Base-by-base conservation (phyloP, 2,797 vertebrate species). In the Darevskia nairensis region DNA sequence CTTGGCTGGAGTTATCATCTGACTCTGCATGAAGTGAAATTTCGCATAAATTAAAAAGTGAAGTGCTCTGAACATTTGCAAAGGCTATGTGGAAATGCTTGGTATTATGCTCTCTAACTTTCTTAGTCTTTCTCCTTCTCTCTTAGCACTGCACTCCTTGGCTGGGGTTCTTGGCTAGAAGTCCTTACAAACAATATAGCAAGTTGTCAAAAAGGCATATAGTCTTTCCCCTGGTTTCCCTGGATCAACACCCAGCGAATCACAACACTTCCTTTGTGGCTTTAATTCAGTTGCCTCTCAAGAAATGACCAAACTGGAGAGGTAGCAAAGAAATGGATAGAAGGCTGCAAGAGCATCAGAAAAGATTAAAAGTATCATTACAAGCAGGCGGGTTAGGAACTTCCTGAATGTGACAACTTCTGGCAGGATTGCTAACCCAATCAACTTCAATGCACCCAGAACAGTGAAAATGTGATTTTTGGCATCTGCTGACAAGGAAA, bases 321-420 rank as follows among this genome's bases (percentile, higher is more conserved):
- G 10, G 29, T 21, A 23, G 59, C 27, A 85, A 85, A 85, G 59
- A 76, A 76, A 85, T 66, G n/a, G 75, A 79, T 25, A 85, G 74
- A 86, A 55, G 10, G 23, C 66, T 79, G 32, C 32, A 23, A 55
- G 68, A 86, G 46, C 25, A 61, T n/a, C 66, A 71, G 23, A 23
- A 80, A 44, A 19, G 32, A 86, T 68, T 68, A 35, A 27, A 79
- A 71, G 41, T 78, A 44, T 35, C 6, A 17, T 79, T 68, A 50
- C 19, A 78, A 9, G 4, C 46, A 68, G 44, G 2, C 15, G 69
- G 64, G 25, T 39, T n/a, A 55, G 71, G 25, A 66, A 39, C 71
- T 86, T 86, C 44, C 85, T 29, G 39, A 50, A 86, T 10, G n/a
- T 79, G 76, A 71, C n/a, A 39, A 68, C 29, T 68, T 41, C 41